Evolutionary conservation across 92 coral and sea anemone species (phyloP).

Genomic region (Epizoanthus illoricatus): DNA sequence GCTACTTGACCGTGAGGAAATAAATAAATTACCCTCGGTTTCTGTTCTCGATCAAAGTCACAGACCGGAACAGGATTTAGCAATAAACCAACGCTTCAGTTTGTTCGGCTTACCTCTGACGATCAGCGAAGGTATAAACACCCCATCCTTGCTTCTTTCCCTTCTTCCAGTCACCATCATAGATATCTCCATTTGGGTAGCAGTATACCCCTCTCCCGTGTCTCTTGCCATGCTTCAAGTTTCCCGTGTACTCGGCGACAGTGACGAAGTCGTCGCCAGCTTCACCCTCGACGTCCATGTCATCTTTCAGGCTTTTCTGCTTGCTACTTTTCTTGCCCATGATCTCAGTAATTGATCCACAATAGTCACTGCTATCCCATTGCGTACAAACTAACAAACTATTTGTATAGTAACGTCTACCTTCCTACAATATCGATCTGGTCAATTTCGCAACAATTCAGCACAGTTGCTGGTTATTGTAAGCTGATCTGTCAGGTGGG

Average conservation of each 20-base stretch:
- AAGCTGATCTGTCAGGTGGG: constrained; percentile 13
- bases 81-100: neutral
- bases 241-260: constrained; percentile 73
- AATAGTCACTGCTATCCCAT: constrained; percentile 14
- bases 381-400: neutral
- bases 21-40: neutral
- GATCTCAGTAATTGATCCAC: neutral
- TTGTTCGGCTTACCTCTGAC: constrained; percentile 59
- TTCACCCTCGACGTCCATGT: constrained; percentile 49
- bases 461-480: neutral
- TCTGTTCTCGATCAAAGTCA: constrained; percentile 11
- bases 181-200: constrained; percentile 91
- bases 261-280: constrained; percentile 60
- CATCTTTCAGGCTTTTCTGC: constrained; percentile 28
- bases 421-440: too few species aligned
- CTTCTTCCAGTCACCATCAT: constrained; percentile 96
- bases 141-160: constrained; percentile 90
- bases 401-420: neutral
- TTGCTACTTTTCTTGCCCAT: constrained; percentile 36
- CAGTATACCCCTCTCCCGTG: constrained; percentile 89
- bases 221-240: constrained; percentile 66
- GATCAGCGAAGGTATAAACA: constrained; percentile 71
- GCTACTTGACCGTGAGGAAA: constrained; percentile 5
- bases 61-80: constrained; percentile 2
- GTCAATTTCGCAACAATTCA: constrained; percentile 4